A percentile compares a stretch with the other conserved stretches of the same genome.
phyloP scores from a whole-genome alignment of 2,797 vertebrate species.

The Phyllotis vaccarum region DNA sequence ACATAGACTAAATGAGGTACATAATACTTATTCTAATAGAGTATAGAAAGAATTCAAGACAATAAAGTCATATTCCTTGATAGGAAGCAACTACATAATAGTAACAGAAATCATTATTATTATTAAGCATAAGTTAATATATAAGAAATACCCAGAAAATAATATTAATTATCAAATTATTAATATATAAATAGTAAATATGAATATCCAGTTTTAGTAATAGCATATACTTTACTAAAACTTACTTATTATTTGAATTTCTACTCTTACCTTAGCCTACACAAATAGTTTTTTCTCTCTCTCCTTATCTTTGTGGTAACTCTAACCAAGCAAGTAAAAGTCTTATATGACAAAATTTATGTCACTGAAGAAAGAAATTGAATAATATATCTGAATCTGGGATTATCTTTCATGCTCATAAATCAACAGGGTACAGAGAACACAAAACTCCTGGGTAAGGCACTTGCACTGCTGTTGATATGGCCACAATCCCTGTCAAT shows the following conservation, averaged over 20 bases:
- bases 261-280: neutral
- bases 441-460: no score
- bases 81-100: neutral
- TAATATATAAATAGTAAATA: neutral
- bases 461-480: no score
- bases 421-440: no score
- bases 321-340: no score
- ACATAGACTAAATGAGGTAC: neutral
- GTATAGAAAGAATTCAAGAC: neutral
- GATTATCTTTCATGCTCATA: no score
- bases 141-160: neutral
- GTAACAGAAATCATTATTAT: neutral
- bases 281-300: neutral
- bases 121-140: neutral
- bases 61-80: neutral
- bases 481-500: no score
- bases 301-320: no score
- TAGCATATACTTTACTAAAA: neutral
- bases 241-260: neutral
- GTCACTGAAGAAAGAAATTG: no score
- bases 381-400: no score
- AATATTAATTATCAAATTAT: neutral
- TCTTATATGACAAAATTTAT: no score
- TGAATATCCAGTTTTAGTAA: neutral
- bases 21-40: neutral